phyloP scores from a whole-genome alignment of 2,888 invertebrate species.

The Ditula angustiorana region DNA sequence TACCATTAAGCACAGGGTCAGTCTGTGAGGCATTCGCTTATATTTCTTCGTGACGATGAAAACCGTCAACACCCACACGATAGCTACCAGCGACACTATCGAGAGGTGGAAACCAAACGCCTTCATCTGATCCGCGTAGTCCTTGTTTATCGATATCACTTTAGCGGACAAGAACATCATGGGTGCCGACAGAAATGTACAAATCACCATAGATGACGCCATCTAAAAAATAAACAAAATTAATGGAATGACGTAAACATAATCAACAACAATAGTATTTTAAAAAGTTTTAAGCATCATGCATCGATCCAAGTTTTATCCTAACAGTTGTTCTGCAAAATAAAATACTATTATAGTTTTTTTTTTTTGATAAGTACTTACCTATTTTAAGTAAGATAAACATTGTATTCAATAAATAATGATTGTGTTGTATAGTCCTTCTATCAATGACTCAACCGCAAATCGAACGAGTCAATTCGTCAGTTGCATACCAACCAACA shows the following conservation, averaged over 20 bases:
- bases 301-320: no score
- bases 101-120: slow-evolving; percentile 94
- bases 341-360: no score
- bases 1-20: slow-evolving; percentile 91
- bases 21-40: slow-evolving; percentile 91
- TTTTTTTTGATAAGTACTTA: no score
- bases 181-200: slow-evolving; percentile 97
- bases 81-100: slow-evolving; percentile 90
- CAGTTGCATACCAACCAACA: no score
- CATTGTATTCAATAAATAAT: no score
- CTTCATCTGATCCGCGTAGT: slow-evolving; percentile 91
- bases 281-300: no score
- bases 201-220: slow-evolving; percentile 97
- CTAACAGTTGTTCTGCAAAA: no score
- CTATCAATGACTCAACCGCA: no score
- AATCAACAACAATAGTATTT: no score
- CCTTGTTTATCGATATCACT: slow-evolving; percentile 93
- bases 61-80: slow-evolving; percentile 91
- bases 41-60: slow-evolving; percentile 91
- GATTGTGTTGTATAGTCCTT: no score
- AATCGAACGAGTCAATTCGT: no score
- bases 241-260: background rate
- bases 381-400: no score
- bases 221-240: slow-evolving; percentile 83
- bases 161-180: slow-evolving; percentile 98